A percentile compares a stretch with the other conserved stretches of the same genome.
Evolutionary conservation across 2,888 invertebrate species (phyloP).

Genomic region (Nebria brevicollis): DNA sequence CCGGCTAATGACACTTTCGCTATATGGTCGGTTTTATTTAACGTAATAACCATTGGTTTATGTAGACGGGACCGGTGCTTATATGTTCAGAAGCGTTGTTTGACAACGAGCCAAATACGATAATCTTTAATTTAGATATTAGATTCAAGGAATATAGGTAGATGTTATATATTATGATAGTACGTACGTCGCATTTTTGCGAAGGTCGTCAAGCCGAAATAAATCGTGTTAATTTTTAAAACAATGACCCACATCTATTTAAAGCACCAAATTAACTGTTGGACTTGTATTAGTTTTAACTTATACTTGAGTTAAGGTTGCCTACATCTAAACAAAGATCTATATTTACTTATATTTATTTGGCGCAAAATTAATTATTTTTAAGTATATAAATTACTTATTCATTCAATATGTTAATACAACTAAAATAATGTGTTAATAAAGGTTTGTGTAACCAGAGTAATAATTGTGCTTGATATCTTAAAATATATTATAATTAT

Average conservation of each 20-base stretch:
- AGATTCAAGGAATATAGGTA: conserved; percentile 20
- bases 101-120: conserved; percentile 12
- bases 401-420: no score
- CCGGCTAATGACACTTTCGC: background rate
- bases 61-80: background rate
- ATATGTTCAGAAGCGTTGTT: background rate
- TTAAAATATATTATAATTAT: no score
- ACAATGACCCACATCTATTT: conserved; percentile 30
- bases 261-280: background rate
- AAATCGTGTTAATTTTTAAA: background rate
- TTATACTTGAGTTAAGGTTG: background rate
- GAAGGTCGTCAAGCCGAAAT: conserved; percentile 14
- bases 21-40: background rate
- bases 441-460: no score
- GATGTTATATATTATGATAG: background rate
- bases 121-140: conserved; percentile 14
- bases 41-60: background rate
- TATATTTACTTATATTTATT: background rate
- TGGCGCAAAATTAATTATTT: background rate
- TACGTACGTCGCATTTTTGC: conserved; percentile 15
- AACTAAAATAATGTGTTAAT: no score
- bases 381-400: no score
- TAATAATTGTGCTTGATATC: no score
- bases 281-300: background rate
- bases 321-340: background rate